Evolutionary conservation across 2,797 vertebrate genomes (phyloP), one percentile per base, ranked within the genome.

Genomic region (Channa striata): DNA sequence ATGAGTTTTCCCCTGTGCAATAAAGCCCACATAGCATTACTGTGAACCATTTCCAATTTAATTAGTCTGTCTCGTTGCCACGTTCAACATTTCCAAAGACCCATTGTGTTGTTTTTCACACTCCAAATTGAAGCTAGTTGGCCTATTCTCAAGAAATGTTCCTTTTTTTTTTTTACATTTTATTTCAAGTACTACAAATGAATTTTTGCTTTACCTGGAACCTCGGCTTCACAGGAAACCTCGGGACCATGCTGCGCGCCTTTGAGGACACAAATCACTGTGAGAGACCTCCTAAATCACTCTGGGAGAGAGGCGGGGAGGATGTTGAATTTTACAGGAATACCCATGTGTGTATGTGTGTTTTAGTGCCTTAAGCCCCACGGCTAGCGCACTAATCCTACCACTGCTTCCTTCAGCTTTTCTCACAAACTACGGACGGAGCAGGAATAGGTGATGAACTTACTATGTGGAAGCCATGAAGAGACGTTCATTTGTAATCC

Each of bases 321-420:
- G 58, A 61, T 36, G 72, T 62, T 77, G 60, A 75, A 83, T 73
- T n/a, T 30, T 65, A 68, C 52, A 83, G 59, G 59, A 70, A 77
- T 78, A 53, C 75, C 21, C 3, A 14, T 53, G 47, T 62, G 39
- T 57, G 53, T 49, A 37, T 71, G 72, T 78, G 59, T 73, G 59
- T 82, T 81, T 87, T 78, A 73, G 74, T 44, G 51, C 53, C 51
- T 76, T 88, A 82, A 81, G 68, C 67, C 67, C 42, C 25, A 30
- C 33, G 74, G 77, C 74, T 77, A 73, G 37, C 34, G 52, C 52
- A 19, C 53, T 87, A 90, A 92, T 89, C 88, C 88, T 77, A 59
- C 49, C 72, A 40, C 13, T 85, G 90, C 87, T 84, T 89, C 56
- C 59, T 81, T 88, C 88, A 91, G 90, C 86, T 86, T 77, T 89